Base-by-base conservation (phyloP, 2,888 invertebrate genomes). In the Gortyna flavago region DNA sequence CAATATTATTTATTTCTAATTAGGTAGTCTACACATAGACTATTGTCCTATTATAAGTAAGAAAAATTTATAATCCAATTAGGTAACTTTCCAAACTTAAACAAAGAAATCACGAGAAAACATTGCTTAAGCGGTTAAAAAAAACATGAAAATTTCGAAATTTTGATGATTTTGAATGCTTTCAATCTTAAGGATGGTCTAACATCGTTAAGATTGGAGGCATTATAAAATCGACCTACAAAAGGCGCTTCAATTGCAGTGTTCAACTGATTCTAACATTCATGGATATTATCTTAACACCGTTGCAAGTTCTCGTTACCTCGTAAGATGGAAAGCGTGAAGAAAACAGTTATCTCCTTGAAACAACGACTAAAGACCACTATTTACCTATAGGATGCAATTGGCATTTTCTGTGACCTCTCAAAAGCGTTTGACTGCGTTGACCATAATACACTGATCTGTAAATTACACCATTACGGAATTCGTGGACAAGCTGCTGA, bases 281-380 rank as follows among this genome's bases (percentile, higher is more conserved):
- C 44, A 66, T 35, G 69, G n/a, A 72, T n/a, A 54, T 64, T 72
- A 84, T 83, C 54, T 35, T 62, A n/a, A 71, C 54, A 79, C 70
- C 67, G 70, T 83, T 69, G 29, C 0, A 57, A 85, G 62, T 71
- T 81, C 77, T 72, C 38, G 25, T 72, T 71, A 57, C 61, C 18
- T 71, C 29, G 59, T 64, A 35, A 54, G 51, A 32, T 61, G n/a
- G 25, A 35, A 54, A 21, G 41, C 57, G n/a, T 67, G 57, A 78
- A 74, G 65, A 69, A 51, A 69, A 78, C 83, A 69, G 83, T 85
- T 85, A 84, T 62, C 25, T 51, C 35, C 18, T 75, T 78, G 57
- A 62, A 75, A 69, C 48, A 44, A 44, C 48, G 18, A 44, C 68
- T 61, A 44, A 78, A 29, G 13, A 70, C n/a, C 6, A 62, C 16